These are phyloP conservation scores for Anaspis maculata DNA, from an alignment of 2,888 invertebrate genomes.

Conservation along the genomic window DNA sequence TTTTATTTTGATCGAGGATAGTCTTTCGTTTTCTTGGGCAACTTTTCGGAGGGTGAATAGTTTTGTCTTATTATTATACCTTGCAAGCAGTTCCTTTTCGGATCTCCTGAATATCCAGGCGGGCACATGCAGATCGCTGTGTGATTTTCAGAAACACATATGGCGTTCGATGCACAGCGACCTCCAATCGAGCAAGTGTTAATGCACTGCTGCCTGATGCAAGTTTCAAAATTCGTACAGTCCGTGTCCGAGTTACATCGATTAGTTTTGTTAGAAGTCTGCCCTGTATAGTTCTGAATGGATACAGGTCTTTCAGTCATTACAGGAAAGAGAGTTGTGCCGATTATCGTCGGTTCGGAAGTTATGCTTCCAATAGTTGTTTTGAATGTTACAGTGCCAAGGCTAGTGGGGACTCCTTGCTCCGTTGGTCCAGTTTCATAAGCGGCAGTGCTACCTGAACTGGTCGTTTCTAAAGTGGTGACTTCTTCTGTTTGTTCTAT, in stretches of 20 bases:
- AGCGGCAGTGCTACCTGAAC: not conserved
- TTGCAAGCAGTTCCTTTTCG: constrained; percentile 52
- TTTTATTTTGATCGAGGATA: no score
- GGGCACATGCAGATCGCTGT: constrained; percentile 56
- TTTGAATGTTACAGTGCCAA: constrained; percentile 2
- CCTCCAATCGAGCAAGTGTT: constrained; percentile 51
- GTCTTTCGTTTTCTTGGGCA: no score
- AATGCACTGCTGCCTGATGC: constrained; percentile 55
- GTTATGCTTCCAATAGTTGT: not conserved
- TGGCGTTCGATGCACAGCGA: constrained; percentile 51
- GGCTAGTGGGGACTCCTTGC: not conserved
- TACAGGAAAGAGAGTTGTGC: no score
- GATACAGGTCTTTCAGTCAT: constrained; percentile 17
- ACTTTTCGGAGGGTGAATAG: no score
- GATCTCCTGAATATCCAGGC: constrained; percentile 45
- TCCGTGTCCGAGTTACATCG: constrained; percentile 55
- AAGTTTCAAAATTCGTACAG: constrained; percentile 55
- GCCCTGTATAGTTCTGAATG: constrained; percentile 39
- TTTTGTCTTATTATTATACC: no score
- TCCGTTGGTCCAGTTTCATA: not conserved
- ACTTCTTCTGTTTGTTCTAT: constrained; percentile 6
- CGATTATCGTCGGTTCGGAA: no score
- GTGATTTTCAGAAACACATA: constrained; percentile 56
- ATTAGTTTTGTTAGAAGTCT: constrained; percentile 41
- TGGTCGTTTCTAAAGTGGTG: constrained; percentile 2